Base-by-base conservation (phyloP, 2,888 invertebrate genomes). In the Torymus tubicola region DNA sequence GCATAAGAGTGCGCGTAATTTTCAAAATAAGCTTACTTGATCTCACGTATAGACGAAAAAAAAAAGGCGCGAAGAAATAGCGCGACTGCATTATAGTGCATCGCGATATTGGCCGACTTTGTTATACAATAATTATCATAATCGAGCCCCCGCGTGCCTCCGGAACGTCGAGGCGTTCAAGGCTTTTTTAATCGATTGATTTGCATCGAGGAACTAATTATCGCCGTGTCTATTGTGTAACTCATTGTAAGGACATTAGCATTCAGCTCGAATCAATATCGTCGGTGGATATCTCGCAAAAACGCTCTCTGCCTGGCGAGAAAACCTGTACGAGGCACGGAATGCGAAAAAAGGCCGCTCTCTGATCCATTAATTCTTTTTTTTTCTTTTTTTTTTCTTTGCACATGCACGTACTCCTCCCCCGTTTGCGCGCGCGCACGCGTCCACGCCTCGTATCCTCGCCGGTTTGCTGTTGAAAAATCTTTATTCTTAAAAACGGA, bases 171-270 rank as follows among this genome's bases (percentile, higher is more conserved):
- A 83, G 82, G 83, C 82, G 78, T 84, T 86, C 87, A 87, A 87
- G 87, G 87, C 74, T 85, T 84, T 84, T 79, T 81, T 83, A 83
- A 84, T 81, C 83, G 85, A 86, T 86, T 81, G 81, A 67, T 87
- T 86, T 86, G 84, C 86, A 85, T 86, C 82, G 85, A 86, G 84
- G 85, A 88, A 87, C 85, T 87, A 86, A 88, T 89, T 87, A 87
- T 83, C 81, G 58, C 58, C 42, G 76, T 52, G 70, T 70, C 67
- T 81, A 86, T 86, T 86, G 84, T 86, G 84, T 85, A 86, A 87
- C 83, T 84, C 81, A 84, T 82, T 77, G 67, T 85, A 82, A 84
- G 83, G 82, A 82, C 79, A 84, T 84, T 84, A 85, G 84, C 86
- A 83, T 86, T 84, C 71, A 76, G 61, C 60, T 69, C 16, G 68